Evolutionary conservation across 2,113 vertebrate species (phyloP).

Genomic region (Globicephala melas): DNA sequence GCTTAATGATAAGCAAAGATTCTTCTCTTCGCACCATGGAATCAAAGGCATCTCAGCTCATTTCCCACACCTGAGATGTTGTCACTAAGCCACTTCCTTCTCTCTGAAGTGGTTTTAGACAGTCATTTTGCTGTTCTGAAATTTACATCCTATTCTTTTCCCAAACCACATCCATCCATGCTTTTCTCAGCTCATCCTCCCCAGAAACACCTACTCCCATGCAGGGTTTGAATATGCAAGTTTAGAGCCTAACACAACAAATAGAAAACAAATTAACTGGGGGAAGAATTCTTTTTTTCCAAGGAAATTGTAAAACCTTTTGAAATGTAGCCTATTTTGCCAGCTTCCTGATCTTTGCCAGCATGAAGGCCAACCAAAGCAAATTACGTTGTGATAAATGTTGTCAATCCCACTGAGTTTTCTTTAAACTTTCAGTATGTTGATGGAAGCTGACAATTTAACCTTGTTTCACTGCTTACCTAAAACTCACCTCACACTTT

Average conservation of each 20-base stretch:
- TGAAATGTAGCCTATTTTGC: slow-evolving; percentile 33
- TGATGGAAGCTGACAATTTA: neutral
- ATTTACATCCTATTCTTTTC: slow-evolving; percentile 45
- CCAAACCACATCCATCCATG: neutral
- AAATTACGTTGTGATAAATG: neutral
- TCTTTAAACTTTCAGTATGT: neutral
- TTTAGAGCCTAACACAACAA: neutral
- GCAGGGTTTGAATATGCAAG: neutral
- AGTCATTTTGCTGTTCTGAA: slow-evolving; percentile 47
- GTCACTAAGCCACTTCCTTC: slow-evolving; percentile 45
- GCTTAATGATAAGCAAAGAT: slow-evolving; percentile 18
- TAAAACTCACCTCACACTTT: slow-evolving; percentile 48
- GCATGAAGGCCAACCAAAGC: slow-evolving; percentile 6
- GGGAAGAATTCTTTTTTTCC: neutral
- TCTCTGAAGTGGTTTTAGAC: slow-evolving; percentile 45
- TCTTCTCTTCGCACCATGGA: neutral
- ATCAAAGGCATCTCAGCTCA: slow-evolving; percentile 34
- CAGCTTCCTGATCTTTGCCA: neutral
- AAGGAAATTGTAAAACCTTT: slow-evolving; percentile 3
- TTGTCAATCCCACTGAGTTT: neutral
- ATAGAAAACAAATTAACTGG: neutral
- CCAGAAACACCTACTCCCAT: neutral
- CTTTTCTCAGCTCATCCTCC: neutral
- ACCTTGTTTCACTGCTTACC: slow-evolving; percentile 32
- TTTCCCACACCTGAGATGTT: slow-evolving; percentile 59